A percentile compares a stretch with the other conserved stretches of the same genome.
Conservation (phyloP, 2,797 vertebrate genomes). For the Myiotriccus ornatus region DNA sequence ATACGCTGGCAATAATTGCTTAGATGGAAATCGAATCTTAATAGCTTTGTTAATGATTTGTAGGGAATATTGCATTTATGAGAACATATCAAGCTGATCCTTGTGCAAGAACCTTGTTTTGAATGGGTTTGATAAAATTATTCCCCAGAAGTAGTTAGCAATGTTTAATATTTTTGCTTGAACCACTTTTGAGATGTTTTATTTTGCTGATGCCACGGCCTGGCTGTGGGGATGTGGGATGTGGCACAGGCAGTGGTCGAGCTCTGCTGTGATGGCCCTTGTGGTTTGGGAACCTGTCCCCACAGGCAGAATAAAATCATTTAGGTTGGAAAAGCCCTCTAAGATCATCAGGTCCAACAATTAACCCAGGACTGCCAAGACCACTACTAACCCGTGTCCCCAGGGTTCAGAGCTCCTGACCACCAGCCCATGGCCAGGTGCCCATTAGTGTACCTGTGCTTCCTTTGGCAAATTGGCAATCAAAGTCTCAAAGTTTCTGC, state of each 20-base stretch:
- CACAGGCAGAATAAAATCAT: background rate
- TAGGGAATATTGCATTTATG: slow-evolving; percentile 64
- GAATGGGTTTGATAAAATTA: slow-evolving; percentile 43
- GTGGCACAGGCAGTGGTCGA: background rate
- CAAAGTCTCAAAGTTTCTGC: fast-evolving
- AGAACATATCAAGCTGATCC: slow-evolving; percentile 60
- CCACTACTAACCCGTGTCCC: fast-evolving
- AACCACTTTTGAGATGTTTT: background rate
- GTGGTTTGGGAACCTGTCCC: background rate
- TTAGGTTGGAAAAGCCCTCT: background rate
- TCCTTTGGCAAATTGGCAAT: fast-evolving
- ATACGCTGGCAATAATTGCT: slow-evolving; percentile 78
- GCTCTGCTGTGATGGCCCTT: background rate
- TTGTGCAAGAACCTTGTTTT: slow-evolving; percentile 63
- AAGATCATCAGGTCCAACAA: fast-evolving
- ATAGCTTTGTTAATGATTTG: slow-evolving; percentile 80
- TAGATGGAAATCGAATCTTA: slow-evolving; percentile 81
- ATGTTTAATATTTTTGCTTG: background rate
- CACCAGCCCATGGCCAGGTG: background rate
- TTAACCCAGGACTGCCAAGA: background rate
- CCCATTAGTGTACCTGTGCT: background rate
- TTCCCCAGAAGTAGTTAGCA: slow-evolving; percentile 16
- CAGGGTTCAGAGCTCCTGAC: background rate
- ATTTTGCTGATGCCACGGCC: fast-evolving
- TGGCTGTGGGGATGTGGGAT: background rate